A percentile compares a stretch with the other conserved stretches of the same genome.
These are phyloP conservation scores for Aleiodes testaceus DNA, from an alignment of 2,888 invertebrate species.

Conservation along the genomic window DNA sequence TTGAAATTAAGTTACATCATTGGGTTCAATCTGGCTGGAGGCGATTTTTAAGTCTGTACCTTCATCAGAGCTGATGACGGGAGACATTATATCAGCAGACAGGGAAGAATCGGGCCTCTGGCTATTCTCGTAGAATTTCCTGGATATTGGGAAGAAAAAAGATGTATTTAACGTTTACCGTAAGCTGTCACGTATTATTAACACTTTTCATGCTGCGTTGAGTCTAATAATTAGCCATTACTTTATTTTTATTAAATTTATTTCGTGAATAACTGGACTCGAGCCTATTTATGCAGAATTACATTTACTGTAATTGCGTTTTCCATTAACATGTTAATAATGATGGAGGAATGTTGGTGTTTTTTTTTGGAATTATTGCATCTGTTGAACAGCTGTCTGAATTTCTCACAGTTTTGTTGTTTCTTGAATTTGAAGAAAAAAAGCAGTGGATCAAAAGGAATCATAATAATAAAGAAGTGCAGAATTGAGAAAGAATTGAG, in stretches of 20 bases:
- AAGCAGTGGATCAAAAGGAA: not conserved
- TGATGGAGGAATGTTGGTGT: not conserved
- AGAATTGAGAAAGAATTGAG: not conserved
- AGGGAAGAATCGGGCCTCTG: not conserved
- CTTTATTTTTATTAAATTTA: conserved; percentile 27
- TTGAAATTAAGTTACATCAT: not conserved
- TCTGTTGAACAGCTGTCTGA: conserved; percentile 43
- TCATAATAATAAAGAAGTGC: not conserved
- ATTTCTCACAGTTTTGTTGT: conserved; percentile 46
- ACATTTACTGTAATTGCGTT: conserved; percentile 9
- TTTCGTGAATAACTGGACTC: conserved; percentile 39
- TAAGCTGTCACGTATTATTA: conserved; percentile 35
- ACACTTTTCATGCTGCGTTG: conserved; percentile 39
- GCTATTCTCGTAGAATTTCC: conserved; percentile 5
- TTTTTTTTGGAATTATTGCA: conserved; percentile 3
- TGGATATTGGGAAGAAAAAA: not conserved
- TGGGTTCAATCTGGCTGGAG: not conserved
- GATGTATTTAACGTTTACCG: conserved; percentile 31
- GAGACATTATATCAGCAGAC: conserved; percentile 3
- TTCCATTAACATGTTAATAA: not conserved
- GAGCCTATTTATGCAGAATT: conserved; percentile 14
- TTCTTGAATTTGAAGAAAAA: too few relatives aligned
- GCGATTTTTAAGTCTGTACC: not conserved
- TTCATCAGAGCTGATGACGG: conserved; percentile 13
- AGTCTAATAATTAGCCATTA: conserved; percentile 34